Evolutionary conservation across 2,888 invertebrate species (phyloP), one percentile per base, ranked within the genome.

Genomic region (Copidosoma aretas): DNA sequence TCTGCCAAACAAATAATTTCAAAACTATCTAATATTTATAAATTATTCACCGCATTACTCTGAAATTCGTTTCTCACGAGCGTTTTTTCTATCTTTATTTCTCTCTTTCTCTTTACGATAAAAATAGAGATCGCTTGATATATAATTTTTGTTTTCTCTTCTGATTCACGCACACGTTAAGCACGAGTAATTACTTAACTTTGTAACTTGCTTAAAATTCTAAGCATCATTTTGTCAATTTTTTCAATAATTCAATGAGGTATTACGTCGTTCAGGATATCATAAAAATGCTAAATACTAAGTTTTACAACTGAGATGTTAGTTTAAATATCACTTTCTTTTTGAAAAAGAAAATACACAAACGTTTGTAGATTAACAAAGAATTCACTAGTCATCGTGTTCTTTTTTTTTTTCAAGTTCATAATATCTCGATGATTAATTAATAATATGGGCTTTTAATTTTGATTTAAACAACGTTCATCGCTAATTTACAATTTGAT

Each of bases 101-200:
- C 10, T 19, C 39, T 39, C 15, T 41, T 61, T 52, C 21, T 52
- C 43, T 41, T 41, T 62, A 62, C 5, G 75, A 77, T 73, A 78
- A 77, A 78, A 77, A 77, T 78, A 78, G 75, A 77, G 75, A 73
- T 77, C 75, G 75, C 75, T 75, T 74, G 74, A 71, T 75, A 77
- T 76, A 75, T 75, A 75, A 74, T 75, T 76, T 73, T 72, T 75
- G 17, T 75, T 75, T 46, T 61, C 52, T 63, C 59, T 57, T 32
- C 32, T 8, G 32, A 32, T 8, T 5, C 32, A 32, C 32, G 3
- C 4, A 32, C 32, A 8, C 32, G 32, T 32, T 32, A 32, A 32
- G 32, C 32, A 32, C 32, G 8, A 32, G 32, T 32, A 32, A 3
- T 32, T 32, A 32, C 32, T 32, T 8, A 32, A 32, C 32, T 32